These are phyloP conservation scores for Celastrina argiolus DNA, from an alignment of 2,888 invertebrate genomes.

Conservation along the genomic window DNA sequence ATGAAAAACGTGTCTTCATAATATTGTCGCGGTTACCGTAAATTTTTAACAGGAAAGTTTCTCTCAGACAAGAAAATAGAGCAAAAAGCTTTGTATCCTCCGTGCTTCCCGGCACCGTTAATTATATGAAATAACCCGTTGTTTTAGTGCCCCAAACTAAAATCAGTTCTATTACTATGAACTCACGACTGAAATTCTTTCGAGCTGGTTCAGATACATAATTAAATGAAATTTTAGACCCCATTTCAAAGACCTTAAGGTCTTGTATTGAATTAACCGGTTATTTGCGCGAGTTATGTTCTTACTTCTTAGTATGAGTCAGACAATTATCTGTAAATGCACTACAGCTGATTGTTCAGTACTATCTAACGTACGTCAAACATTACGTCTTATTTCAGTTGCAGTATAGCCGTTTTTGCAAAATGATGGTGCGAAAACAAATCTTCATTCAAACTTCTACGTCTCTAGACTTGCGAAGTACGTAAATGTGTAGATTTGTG, in stretches of 20 bases:
- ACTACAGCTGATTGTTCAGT: conserved; percentile 19
- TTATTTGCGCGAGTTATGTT: background rate
- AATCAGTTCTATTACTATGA: background rate
- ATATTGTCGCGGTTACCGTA: background rate
- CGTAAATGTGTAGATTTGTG: background rate
- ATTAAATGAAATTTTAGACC: background rate
- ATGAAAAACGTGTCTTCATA: background rate
- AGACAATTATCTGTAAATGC: conserved; percentile 17
- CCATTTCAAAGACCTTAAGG: background rate
- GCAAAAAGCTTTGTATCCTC: background rate
- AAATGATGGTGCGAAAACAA: background rate
- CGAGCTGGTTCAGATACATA: background rate
- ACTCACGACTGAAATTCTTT: background rate
- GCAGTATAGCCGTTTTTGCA: background rate
- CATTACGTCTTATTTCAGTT: background rate
- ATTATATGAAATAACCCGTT: conserved; percentile 14
- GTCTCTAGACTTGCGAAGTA: background rate
- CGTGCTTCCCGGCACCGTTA: conserved; percentile 14
- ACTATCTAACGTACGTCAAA: background rate
- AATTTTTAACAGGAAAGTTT: conserved; percentile 5
- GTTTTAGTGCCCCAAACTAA: background rate
- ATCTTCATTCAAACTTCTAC: background rate
- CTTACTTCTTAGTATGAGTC: conserved; percentile 11
- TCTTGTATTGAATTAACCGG: background rate
- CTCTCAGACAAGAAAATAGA: background rate